Percentiles rank a stretch among this genome's conserved stretches.
These are phyloP conservation scores for Lasioglossum leucozonium DNA, from an alignment of 2,888 invertebrate genomes.

Conservation along the genomic window DNA sequence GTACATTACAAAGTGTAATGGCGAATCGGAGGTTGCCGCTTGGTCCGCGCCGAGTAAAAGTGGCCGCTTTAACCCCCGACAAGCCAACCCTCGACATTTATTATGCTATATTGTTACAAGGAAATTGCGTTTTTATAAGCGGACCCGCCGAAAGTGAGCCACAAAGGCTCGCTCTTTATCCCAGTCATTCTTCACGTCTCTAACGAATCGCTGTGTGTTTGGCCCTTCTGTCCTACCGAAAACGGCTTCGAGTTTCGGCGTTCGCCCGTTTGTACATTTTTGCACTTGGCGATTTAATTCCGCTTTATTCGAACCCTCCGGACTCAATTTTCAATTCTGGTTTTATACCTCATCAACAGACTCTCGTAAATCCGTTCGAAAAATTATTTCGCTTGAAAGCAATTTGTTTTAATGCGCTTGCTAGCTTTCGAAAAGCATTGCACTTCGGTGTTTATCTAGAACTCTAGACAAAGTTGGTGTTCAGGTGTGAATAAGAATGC, in stretches of 20 bases:
- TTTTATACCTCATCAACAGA: not conserved
- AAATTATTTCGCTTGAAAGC: not conserved
- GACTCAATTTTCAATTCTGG: conserved; percentile 1
- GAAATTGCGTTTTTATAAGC: conserved; percentile 83
- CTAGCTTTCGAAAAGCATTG: too few species aligned
- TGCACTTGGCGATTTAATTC: not conserved
- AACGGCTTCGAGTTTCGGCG: not conserved
- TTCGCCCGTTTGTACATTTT: not conserved
- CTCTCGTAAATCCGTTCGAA: not conserved
- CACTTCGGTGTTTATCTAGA: too few species aligned
- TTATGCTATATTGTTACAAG: conserved; percentile 84
- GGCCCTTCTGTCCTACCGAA: not conserved
- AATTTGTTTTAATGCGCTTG: not conserved
- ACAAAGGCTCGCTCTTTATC: conserved; percentile 57
- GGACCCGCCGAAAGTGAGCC: conserved; percentile 50
- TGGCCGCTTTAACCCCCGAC: conserved; percentile 74
- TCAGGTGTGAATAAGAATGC: too few species aligned
- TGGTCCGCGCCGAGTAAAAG: conserved; percentile 74
- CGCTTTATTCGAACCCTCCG: not conserved
- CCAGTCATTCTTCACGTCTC: conserved; percentile 31
- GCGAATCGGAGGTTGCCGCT: conserved; percentile 80
- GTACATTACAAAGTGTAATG: conserved; percentile 84
- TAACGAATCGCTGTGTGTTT: conserved; percentile 19
- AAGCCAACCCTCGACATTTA: conserved; percentile 79
- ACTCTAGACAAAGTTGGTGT: too few species aligned